Evolutionary conservation across 2,888 invertebrate species (phyloP).

Genomic region (Thera britannica): DNA sequence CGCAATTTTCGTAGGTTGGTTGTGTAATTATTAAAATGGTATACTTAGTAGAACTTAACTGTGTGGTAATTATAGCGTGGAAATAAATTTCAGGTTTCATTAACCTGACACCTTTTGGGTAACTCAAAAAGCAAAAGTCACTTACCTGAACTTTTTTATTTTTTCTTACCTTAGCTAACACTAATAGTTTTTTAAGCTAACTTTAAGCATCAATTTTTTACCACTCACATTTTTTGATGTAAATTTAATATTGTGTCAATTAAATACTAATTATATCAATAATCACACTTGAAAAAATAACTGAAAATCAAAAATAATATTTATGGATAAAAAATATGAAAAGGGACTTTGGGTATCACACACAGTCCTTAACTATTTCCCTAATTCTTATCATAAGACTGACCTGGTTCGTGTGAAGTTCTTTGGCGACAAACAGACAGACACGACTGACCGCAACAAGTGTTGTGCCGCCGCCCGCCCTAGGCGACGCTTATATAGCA

Average conservation of each 20-base stretch:
- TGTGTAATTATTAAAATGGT: constrained; percentile 17
- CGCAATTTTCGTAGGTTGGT: constrained; percentile 29
- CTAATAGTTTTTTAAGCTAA: too few species aligned
- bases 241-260: too few species aligned
- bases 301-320: too few species aligned
- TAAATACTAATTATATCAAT: too few species aligned
- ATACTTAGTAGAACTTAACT: constrained; percentile 10
- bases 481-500: constrained; percentile 71
- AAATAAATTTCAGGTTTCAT: not conserved
- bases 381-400: constrained; percentile 48
- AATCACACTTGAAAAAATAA: too few species aligned
- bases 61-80: not conserved
- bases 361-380: not conserved
- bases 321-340: not conserved
- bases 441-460: constrained; percentile 70
- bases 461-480: constrained; percentile 75
- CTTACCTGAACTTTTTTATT: too few species aligned
- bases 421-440: constrained; percentile 43
- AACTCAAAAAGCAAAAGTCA: too few species aligned
- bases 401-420: constrained; percentile 67
- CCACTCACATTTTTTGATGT: not conserved
- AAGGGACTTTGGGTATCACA: not conserved
- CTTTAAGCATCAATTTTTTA: too few species aligned
- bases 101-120: too few species aligned
- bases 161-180: too few species aligned